Evolutionary conservation across 1,140 invertebrate species (phyloP), one percentile per base, ranked within the genome.

Genomic region (Pentalonia nigronervosa): DNA sequence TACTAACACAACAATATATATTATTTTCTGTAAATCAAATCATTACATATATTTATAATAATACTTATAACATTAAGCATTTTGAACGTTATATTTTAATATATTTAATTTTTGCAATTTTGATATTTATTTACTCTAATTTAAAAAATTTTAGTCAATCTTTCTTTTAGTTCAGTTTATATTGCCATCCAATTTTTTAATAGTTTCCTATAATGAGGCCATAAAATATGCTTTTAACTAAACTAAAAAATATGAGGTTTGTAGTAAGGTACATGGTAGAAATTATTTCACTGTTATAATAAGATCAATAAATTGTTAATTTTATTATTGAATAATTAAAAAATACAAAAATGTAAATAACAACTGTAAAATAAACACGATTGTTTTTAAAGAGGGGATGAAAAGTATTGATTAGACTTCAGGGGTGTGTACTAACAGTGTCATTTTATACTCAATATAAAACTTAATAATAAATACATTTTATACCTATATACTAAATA

Each of bases 331-430:
- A 47, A 48, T 47, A 87, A 47, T 30, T 48, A 87, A 47, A 48
- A 87, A 30, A 45, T n/a, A 76, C 11, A 76, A 76, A 76, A n/a
- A 76, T 23, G 14, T n/a, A 47, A n/a, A 84, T 25, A 84, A 30
- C 8, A 87, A 48, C 30, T 48, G 4, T 30, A 87, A 87, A 87
- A 87, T 87, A 87, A 87, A 87, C 84, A 87, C 36, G 21, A 53
- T 90, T 90, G 50, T 90, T 90, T 90, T 36, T 25, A 90, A 41
- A 56, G 48, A 90, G n/a, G 53, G 34, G 50, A 7, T 30, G 41
- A 41, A 90, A 89, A 56, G 88, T 90, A 90, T 90, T 90, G 88
- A 90, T 90, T 90, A 53, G n/a, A 90, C 36, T 56, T 56, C 50
- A 56, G 53, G n/a, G 48, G 88, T 90, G 88, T 30, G 34, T 50